Conservation (phyloP, 2,113 vertebrate species). For the Aegotheles bennettii region DNA sequence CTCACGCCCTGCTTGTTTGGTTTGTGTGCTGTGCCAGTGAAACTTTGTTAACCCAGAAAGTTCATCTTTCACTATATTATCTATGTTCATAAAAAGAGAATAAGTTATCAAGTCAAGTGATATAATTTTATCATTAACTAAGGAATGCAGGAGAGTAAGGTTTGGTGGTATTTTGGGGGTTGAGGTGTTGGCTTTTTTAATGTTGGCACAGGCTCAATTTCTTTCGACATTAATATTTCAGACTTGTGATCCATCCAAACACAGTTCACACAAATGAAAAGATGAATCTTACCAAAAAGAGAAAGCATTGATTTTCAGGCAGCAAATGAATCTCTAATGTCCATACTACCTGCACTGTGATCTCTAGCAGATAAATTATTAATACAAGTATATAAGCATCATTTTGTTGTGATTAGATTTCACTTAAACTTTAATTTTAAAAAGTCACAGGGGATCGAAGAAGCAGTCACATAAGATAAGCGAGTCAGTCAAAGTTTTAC, state of each 20-base stretch:
- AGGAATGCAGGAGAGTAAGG: neutral
- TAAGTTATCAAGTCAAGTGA: slow-evolving; percentile 6
- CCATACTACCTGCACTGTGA: slow-evolving; percentile 61
- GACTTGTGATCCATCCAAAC: slow-evolving; percentile 10
- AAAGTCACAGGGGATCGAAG: slow-evolving; percentile 66
- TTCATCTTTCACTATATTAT: neutral
- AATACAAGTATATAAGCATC: slow-evolving; percentile 73
- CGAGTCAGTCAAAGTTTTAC: slow-evolving; percentile 73
- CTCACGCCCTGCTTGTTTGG: neutral
- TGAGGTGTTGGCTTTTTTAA: neutral
- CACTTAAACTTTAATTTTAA: slow-evolving; percentile 79
- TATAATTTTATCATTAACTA: neutral
- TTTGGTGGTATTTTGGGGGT: neutral
- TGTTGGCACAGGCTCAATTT: neutral
- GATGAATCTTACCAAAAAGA: slow-evolving; percentile 41
- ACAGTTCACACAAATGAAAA: slow-evolving; percentile 23
- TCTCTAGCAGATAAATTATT: slow-evolving; percentile 75
- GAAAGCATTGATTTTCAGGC: slow-evolving; percentile 52
- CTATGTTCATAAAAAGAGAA: neutral
- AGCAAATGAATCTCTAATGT: slow-evolving; percentile 55
- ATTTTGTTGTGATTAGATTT: slow-evolving; percentile 79
- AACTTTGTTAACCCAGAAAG: neutral
- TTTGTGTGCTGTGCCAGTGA: neutral
- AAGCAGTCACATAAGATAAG: slow-evolving; percentile 72
- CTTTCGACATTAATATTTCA: slow-evolving; percentile 52